Base-by-base conservation (phyloP, 2,888 invertebrate species). In the Synanthedon vespiformis region DNA sequence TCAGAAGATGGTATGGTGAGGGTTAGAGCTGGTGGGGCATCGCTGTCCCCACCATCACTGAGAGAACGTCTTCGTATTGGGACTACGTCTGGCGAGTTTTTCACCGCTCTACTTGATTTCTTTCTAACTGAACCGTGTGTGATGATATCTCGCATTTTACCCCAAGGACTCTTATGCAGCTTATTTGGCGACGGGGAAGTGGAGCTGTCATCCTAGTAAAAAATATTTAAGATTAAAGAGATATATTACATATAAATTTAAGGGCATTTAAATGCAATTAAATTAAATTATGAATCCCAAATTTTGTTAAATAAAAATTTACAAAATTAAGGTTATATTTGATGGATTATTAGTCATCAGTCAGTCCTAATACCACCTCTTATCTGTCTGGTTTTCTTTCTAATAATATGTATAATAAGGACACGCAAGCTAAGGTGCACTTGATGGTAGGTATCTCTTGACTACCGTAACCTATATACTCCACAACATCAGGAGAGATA, bases 111-210 rank as follows among this genome's bases (percentile, higher is more conserved):
- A 56, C 74, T 74, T 44, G 88, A 80, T 67, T 89, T 89, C 73
- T 90, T 89, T 76, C 91, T 90, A 54, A 91, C 88, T 14, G 92
- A 91, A 58, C 92, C 92, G 56, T 90, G 89, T 52, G 91, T 88
- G 57, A 94, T 92, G 54, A 94, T 93, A 64, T 92, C 92, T 57
- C 93, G 91, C 85, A 94, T 92, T 75, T 93, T 92, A 1, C 91
- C 91, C 93, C 94, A 94, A 0, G 93, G 91, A n/a, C 91, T 92
- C 68, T 91, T 91, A 72, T 89, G 88, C 12, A 85, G 76, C 58
- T 89, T 89, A 62, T 88, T 88, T 2, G 87, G 83, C 1, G 88
- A 88, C 0, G 87, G 85, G 0, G 84, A 86, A 0, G 88, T 85
- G 27, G 84, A 84, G 53, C 87, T 88, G 60, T 89, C 88, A 22